Evolutionary conservation across 2,888 invertebrate species (phyloP), one percentile per base, ranked within the genome.

Genomic region (Gortyna flavago): DNA sequence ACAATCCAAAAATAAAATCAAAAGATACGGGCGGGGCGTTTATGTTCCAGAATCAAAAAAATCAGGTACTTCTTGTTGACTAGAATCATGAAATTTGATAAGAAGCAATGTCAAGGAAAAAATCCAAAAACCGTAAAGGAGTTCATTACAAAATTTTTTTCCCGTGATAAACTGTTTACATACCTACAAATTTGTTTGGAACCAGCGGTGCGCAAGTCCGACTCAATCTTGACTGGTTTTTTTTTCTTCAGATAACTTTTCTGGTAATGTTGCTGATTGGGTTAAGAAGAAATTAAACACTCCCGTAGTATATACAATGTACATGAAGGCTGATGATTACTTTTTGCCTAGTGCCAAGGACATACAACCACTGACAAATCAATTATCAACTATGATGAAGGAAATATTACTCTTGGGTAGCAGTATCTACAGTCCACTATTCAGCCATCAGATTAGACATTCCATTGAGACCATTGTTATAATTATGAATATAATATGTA

Each of bases 211-310:
- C 6, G 18, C 18, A 4, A 18, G 48, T 48, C 44, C 16, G 16
- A 44, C 44, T 44, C 44, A 6, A 5, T 18, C 18, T 16, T 48
- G 18, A 18, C 48, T 6, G 0, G 44, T 2, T 62, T 67, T 44
- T 59, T 35, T 32, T 66, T 21, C 90, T 93, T 61, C 89, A 95
- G 96, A 93, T 87, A 95, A 95, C 78, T 88, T 90, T 79, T 89
- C 93, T 81, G 96, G 96, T 25, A 95, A 93, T 80, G 90, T 92
- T 87, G 95, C 96, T 44, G 96, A 96, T 81, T 96, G 96, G 96
- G 95, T 96, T 6, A 96, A 96, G 83, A 88, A 82, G 21, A 92
- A 93, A 75, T 88, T 96, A 67, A 96, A 96, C 82, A 90, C 93
- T 48, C 96, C 96, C 2, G 76, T 96, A 64, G 96, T 96, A 0